phyloP scores from a whole-genome alignment of 2,888 invertebrate genomes.

The Hypomecis atomaria region DNA sequence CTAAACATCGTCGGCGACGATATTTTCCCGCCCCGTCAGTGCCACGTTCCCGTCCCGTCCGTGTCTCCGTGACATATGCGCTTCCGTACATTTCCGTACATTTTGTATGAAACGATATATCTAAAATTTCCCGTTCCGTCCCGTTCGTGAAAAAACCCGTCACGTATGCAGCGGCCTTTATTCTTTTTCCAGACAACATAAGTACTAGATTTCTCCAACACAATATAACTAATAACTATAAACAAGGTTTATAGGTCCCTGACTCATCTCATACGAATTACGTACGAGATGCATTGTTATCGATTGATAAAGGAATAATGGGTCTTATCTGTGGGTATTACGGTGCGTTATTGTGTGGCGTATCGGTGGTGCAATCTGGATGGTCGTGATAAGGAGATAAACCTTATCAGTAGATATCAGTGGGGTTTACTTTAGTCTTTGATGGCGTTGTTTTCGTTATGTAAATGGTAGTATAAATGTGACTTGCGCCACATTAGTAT shows the following conservation, averaged over 20 bases:
- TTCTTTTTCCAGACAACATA: too few relatives aligned
- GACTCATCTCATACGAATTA: conserved; percentile 7
- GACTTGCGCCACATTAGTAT: too few relatives aligned
- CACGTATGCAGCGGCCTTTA: too few relatives aligned
- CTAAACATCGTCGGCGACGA: too few relatives aligned
- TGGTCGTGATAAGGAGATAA: conserved; percentile 7
- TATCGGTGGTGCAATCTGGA: conserved; percentile 16
- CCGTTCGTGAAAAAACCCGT: too few relatives aligned
- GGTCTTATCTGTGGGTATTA: conserved; percentile 26
- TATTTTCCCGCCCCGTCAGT: too few relatives aligned
- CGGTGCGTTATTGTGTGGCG: conserved; percentile 20
- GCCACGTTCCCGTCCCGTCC: too few relatives aligned
- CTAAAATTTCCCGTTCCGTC: too few relatives aligned
- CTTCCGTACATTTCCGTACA: too few relatives aligned
- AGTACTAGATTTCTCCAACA: conserved; percentile 9
- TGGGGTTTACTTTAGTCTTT: not conserved
- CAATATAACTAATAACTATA: not conserved
- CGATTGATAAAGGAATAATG: conserved; percentile 15
- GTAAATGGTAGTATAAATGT: too few relatives aligned
- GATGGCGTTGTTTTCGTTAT: conserved; percentile 2
- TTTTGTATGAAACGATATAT: too few relatives aligned
- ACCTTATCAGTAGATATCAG: not conserved
- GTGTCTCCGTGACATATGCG: too few relatives aligned
- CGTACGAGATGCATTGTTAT: conserved; percentile 27
- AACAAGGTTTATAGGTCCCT: conserved; percentile 26